phyloP scores from a whole-genome alignment of 23 tunicate species.

The Halocynthia roretzi region DNA sequence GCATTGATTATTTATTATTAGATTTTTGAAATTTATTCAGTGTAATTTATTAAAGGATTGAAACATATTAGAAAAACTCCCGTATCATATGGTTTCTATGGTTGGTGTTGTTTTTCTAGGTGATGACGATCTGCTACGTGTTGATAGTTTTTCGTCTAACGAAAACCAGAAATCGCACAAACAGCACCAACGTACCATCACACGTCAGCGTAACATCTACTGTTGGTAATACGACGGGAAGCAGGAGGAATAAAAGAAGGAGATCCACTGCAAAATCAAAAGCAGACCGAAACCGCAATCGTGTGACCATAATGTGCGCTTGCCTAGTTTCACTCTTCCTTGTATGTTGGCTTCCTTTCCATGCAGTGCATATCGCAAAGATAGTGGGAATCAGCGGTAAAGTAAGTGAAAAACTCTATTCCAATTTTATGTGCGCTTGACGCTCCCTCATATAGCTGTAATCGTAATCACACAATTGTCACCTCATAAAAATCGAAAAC shows the following conservation, averaged over 20 bases:
- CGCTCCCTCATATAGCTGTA: not conserved
- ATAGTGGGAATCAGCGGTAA: conserved; percentile 24
- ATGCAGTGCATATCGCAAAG: conserved; percentile 56
- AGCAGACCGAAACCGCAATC: conserved; percentile 45
- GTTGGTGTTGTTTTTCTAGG: conserved; percentile 28
- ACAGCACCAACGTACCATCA: no score
- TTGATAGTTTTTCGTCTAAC: conserved; percentile 39
- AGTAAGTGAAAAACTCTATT: no score
- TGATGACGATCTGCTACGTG: conserved; percentile 68
- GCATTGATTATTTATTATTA: no score
- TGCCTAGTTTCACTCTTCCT: conserved; percentile 50
- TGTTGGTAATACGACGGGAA: no score
- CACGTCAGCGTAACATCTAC: no score
- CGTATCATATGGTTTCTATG: no score
- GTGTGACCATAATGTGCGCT: conserved; percentile 81
- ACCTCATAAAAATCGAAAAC: not conserved
- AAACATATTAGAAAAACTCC: no score
- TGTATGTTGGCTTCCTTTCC: conserved; percentile 71
- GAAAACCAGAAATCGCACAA: not conserved
- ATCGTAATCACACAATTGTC: not conserved
- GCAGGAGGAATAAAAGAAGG: not conserved
- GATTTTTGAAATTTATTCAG: no score
- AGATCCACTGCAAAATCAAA: conserved; percentile 4
- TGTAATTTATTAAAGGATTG: no score
- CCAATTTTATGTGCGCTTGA: not conserved